Evolutionary conservation across 2,888 invertebrate genomes (phyloP).

Genomic region (Drosophila putrida): DNA sequence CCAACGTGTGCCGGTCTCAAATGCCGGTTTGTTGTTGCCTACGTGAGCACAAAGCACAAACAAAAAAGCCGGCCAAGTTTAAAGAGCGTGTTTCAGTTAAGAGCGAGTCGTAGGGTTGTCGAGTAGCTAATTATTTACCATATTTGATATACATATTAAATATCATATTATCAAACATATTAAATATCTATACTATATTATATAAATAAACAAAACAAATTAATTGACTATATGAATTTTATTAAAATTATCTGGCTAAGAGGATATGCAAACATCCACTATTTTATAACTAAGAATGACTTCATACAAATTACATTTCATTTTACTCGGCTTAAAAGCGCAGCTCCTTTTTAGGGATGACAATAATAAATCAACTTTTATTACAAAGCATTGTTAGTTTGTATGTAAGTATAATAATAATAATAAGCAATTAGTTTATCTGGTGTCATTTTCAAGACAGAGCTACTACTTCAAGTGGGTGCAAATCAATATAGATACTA

Average conservation of each 20-base stretch:
- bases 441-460: slow-evolving; percentile 43
- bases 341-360: slow-evolving; percentile 64
- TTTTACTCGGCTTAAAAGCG: slow-evolving; percentile 26
- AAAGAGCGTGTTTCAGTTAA: slow-evolving; percentile 36
- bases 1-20: slow-evolving; percentile 42
- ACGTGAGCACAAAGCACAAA: slow-evolving; percentile 20
- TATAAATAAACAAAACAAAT: background rate
- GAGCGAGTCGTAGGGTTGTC: slow-evolving; percentile 64
- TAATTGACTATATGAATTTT: background rate
- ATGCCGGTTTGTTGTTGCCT: slow-evolving; percentile 58
- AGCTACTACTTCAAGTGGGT: slow-evolving; percentile 46
- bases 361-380: slow-evolving; percentile 67
- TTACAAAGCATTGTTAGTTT: slow-evolving; percentile 52
- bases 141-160: background rate
- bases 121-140: background rate
- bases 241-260: background rate
- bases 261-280: slow-evolving; percentile 24
- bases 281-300: slow-evolving; percentile 39
- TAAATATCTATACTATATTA: background rate
- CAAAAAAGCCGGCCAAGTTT: slow-evolving; percentile 59
- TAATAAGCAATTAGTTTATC: slow-evolving; percentile 56
- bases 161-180: background rate
- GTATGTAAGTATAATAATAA: slow-evolving; percentile 26
- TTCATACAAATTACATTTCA: slow-evolving; percentile 40
- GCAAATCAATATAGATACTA: slow-evolving; percentile 46